Percentiles rank a stretch among this genome's conserved stretches.
Evolutionary conservation across 2,797 vertebrate genomes (phyloP).

Genomic region (Heteromormyrus szaboi): DNA sequence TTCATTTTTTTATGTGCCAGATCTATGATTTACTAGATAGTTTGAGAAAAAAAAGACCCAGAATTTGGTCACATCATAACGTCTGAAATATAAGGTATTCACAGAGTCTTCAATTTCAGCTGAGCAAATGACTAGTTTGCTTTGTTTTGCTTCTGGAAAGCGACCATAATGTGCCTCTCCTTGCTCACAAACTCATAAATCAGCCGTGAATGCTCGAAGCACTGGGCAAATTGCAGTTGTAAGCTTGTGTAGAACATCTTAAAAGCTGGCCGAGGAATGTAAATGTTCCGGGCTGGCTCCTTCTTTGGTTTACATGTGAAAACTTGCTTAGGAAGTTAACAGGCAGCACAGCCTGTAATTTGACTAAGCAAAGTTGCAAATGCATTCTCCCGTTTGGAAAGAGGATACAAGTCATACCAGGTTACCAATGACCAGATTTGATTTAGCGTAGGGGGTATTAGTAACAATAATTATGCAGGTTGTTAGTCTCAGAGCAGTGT

Average conservation of each 20-base stretch:
- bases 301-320: slow-evolving; percentile 61
- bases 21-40: slow-evolving; percentile 13
- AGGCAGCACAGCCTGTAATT: slow-evolving; percentile 70
- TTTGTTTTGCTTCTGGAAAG: slow-evolving; percentile 49
- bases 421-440: slow-evolving; percentile 52
- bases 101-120: slow-evolving; percentile 9
- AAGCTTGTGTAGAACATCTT: slow-evolving; percentile 65
- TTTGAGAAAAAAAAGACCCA: not conserved
- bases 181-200: slow-evolving; percentile 65
- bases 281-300: slow-evolving; percentile 60
- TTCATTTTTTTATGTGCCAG: not conserved
- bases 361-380: slow-evolving; percentile 70
- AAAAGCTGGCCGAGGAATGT: slow-evolving; percentile 66
- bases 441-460: slow-evolving; percentile 33
- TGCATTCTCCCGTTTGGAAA: slow-evolving; percentile 55
- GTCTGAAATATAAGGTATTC: slow-evolving; percentile 11
- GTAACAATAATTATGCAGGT: not conserved
- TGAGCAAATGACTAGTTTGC: slow-evolving; percentile 37
- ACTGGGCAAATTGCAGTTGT: slow-evolving; percentile 65
- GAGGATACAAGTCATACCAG: slow-evolving; percentile 50
- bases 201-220: slow-evolving; percentile 68
- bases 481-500: not conserved
- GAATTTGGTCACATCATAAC: not conserved
- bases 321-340: slow-evolving; percentile 70
- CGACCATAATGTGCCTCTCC: slow-evolving; percentile 58